phyloP scores from a whole-genome alignment of 2,888 invertebrate species.

The Chouioia cunea region DNA sequence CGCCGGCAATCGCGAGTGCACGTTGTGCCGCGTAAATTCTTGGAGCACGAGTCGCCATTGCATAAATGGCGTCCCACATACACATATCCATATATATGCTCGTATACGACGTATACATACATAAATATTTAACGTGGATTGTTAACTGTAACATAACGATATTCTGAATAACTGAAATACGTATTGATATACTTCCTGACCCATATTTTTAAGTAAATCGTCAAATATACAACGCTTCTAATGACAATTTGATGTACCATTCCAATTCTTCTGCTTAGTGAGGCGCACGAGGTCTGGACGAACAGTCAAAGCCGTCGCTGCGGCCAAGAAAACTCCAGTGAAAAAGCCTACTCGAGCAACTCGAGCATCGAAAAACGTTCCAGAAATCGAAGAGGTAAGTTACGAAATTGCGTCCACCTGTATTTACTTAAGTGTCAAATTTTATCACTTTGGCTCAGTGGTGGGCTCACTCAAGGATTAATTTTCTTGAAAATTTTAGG shows the following conservation, averaged over 20 bases:
- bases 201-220: too few species aligned
- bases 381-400: conserved; percentile 59
- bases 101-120: not conserved
- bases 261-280: conserved; percentile 61
- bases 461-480: too few species aligned
- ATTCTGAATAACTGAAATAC: too few species aligned
- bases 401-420: not conserved
- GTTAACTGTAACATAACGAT: not conserved
- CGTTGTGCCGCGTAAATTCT: conserved; percentile 35
- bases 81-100: conserved; percentile 15
- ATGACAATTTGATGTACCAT: too few species aligned
- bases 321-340: conserved; percentile 60
- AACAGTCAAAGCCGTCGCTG: conserved; percentile 58
- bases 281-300: conserved; percentile 74
- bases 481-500: conserved; percentile 24
- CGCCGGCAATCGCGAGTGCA: conserved; percentile 24
- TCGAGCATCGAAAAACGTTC: conserved; percentile 55
- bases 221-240: not conserved
- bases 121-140: not conserved
- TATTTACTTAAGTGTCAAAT: conserved; percentile 28
- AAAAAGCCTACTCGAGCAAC: conserved; percentile 61
- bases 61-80: conserved; percentile 54
- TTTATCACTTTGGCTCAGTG: too few species aligned
- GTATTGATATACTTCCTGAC: too few species aligned
- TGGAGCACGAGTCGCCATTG: conserved; percentile 58